These are phyloP conservation scores for Acropternis orthonyx DNA, from an alignment of 2,797 vertebrate species.

Conservation along the genomic window DNA sequence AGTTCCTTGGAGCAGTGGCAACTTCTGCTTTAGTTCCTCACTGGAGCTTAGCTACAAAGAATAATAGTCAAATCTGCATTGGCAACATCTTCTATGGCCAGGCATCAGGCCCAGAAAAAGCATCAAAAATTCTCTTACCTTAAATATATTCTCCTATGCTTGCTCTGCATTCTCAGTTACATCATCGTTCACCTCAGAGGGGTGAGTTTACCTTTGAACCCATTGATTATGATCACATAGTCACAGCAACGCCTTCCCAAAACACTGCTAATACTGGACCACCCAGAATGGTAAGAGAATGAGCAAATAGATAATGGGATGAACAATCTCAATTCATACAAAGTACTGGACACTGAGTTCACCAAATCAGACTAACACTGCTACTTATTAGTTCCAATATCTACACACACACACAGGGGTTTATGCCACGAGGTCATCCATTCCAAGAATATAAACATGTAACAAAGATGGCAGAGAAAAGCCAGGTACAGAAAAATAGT, in stretches of 20 bases:
- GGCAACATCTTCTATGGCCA: neutral
- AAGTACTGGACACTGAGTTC: neutral
- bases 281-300: neutral
- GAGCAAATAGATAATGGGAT: neutral
- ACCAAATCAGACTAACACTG: neutral
- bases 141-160: neutral
- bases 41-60: neutral
- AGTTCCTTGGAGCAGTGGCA: neutral
- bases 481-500: neutral
- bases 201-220: slow-evolving; percentile 19
- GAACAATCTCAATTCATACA: neutral
- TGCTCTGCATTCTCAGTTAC: neutral
- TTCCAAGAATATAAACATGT: neutral
- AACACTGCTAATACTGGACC: neutral
- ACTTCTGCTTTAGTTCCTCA: neutral
- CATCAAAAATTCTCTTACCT: neutral
- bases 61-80: neutral
- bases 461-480: neutral
- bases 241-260: neutral
- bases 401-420: neutral
- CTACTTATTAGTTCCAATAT: neutral
- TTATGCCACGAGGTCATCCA: neutral
- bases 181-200: neutral
- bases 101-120: neutral
- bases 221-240: neutral